Conservation (phyloP, 2,113 vertebrate species). For the Anolis carolinensis region DNA sequence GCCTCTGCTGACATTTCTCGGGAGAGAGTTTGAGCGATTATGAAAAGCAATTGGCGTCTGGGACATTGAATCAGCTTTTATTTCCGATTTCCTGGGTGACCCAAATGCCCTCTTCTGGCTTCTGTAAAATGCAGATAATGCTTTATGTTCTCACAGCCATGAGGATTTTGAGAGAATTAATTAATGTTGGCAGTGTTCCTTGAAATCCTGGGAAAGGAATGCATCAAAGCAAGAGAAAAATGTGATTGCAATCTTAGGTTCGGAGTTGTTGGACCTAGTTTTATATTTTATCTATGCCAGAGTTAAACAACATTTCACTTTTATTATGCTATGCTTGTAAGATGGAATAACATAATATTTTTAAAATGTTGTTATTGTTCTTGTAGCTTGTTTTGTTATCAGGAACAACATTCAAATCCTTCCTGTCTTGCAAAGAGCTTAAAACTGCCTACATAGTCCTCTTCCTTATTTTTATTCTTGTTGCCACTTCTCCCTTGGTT, state of each 20-base stretch:
- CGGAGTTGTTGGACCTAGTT: not conserved
- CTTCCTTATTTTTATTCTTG: not conserved
- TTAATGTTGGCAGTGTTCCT: constrained; percentile 31
- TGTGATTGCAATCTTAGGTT: constrained; percentile 19
- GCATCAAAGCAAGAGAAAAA: constrained; percentile 41
- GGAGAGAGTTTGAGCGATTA: not conserved
- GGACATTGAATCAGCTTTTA: not conserved
- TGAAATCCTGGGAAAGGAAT: constrained; percentile 35
- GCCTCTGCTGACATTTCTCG: not conserved
- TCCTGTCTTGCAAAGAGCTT: not conserved
- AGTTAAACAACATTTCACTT: constrained; percentile 8
- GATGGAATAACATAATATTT: not conserved
- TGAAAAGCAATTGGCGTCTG: not conserved
- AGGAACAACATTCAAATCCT: no score
- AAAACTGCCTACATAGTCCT: not conserved
- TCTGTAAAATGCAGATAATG: constrained; percentile 16
- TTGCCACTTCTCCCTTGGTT: no score
- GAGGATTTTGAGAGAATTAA: constrained; percentile 16
- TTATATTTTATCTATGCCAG: not conserved
- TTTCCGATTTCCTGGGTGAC: constrained; percentile 31
- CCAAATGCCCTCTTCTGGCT: not conserved
- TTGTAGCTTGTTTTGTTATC: no score
- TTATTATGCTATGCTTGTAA: constrained; percentile 37
- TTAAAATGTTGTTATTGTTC: no score
- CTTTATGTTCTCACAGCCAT: not conserved